Conservation (phyloP, 1,140 invertebrate genomes). For the Drosophila santomea region DNA sequence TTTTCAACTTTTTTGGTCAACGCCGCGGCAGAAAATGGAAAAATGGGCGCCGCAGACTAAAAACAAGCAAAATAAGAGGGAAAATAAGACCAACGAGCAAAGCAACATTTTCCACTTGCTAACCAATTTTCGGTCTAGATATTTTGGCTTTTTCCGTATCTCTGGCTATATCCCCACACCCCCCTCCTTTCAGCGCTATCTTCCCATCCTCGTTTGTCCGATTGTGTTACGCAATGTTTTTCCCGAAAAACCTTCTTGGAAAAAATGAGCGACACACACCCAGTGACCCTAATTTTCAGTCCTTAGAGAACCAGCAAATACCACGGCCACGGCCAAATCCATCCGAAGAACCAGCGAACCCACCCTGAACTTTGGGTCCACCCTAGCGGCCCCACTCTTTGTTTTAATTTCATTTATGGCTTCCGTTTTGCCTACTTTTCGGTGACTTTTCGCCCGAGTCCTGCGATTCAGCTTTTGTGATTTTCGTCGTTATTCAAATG, state of each 20-base stretch:
- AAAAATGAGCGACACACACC: conserved; percentile 61
- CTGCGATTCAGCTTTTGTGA: conserved; percentile 44
- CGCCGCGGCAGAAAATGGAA: conserved; percentile 35
- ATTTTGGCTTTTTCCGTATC: conserved; percentile 60
- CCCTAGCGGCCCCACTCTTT: conserved; percentile 41
- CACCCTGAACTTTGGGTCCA: conserved; percentile 39
- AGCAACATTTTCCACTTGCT: conserved; percentile 65
- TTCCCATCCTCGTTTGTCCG: conserved; percentile 21
- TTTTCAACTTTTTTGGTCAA: conserved; percentile 68
- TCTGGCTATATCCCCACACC: conserved; percentile 35
- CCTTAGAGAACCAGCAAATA: conserved; percentile 69
- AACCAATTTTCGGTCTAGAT: conserved; percentile 71
- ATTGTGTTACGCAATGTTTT: conserved; percentile 61
- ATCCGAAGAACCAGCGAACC: not conserved
- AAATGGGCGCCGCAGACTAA: conserved; percentile 73
- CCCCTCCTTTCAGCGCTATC: not conserved
- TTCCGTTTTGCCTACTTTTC: conserved; percentile 73
- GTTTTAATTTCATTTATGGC: conserved; percentile 83
- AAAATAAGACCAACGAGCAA: conserved; percentile 36
- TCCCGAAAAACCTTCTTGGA: conserved; percentile 20
- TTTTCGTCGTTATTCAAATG: conserved; percentile 51
- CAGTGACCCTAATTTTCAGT: conserved; percentile 82
- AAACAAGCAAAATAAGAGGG: conserved; percentile 33
- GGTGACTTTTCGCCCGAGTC: conserved; percentile 58
- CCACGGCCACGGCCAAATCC: conserved; percentile 54